Evolutionary conservation across 2,888 invertebrate genomes (phyloP).

Genomic region (Cosmia pyralina): DNA sequence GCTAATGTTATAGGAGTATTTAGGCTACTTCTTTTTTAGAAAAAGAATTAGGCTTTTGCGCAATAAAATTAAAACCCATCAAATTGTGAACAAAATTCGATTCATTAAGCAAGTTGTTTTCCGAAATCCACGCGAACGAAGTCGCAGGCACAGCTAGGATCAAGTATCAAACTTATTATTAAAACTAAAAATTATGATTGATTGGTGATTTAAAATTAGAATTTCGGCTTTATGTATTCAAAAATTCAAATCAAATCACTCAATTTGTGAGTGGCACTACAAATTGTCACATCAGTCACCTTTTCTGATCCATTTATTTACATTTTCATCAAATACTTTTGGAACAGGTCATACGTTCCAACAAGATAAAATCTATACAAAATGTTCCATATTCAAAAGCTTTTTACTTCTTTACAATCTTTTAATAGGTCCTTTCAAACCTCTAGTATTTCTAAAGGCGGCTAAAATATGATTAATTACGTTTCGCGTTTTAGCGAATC

Average conservation of each 20-base stretch:
- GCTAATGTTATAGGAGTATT: no score
- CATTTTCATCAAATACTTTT: neutral
- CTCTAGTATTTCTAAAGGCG: conserved; percentile 72
- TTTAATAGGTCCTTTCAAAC: conserved; percentile 65
- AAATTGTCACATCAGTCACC: no score
- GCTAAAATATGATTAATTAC: conserved; percentile 84
- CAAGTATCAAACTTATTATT: neutral
- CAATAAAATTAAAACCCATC: no score
- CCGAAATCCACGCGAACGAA: no score
- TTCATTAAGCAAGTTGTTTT: no score
- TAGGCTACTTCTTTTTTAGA: no score
- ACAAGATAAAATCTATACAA: conserved; percentile 56
- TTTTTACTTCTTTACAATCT: conserved; percentile 46
- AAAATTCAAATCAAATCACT: neutral
- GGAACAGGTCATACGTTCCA: neutral
- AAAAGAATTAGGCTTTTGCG: no score
- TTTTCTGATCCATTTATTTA: neutral
- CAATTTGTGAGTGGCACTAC: neutral
- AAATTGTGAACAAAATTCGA: no score
- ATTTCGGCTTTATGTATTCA: neutral
- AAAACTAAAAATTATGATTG: no score
- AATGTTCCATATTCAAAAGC: conserved; percentile 49
- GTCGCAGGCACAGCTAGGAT: no score
- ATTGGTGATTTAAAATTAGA: neutral
- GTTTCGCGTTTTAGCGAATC: conserved; percentile 78